Evolutionary conservation across 2,113 vertebrate species (phyloP), one percentile per base, ranked within the genome.

Genomic region (Vanacampus margaritifer): DNA sequence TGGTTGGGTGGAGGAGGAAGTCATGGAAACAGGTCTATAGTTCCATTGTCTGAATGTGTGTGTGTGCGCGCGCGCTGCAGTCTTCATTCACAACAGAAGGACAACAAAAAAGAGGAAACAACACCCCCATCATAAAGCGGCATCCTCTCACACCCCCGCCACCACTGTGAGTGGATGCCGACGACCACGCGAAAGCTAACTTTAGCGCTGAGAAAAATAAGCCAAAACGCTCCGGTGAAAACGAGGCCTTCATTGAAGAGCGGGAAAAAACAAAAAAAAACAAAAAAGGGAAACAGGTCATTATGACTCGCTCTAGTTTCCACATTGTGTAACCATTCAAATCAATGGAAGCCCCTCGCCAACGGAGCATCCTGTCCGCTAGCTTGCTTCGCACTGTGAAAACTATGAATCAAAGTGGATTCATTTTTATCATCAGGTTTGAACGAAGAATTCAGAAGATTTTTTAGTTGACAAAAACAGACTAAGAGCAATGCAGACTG

Each of bases 81-180:
- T 88, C 74, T 86, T 86, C 87, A 88, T 90, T 91, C 85, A 91
- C 69, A 90, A 86, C 73, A 74, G n/a, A 16, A 53, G 5, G 17
- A 10, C 6, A 32, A 79, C 62, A 65, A 79, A 64, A 62, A 60
- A 67, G 53, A 58, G 4, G 5, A 26, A 17, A 28, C 78, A 79
- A 64, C 63, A 63, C 87, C 83, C 81, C 82, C 72, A 80, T 80
- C 75, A 82, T 80, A 60, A 71, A 82, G 53, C 79, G 71, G 54
- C 73, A 64, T 71, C 65, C 68, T 57, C 71, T 46, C 66, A 57
- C 78, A 36, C 71, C 63, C 79, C 61, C 53, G 53, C 72, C 75
- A 74, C 77, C 54, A 46, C 43, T 67, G 65, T 50, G 64, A 81
- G 79, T 78, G 79, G 79, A 78, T 8, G 68, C 59, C 70, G 64